Conservation (phyloP, 2,113 vertebrate species). For the Martes martes region DNA sequence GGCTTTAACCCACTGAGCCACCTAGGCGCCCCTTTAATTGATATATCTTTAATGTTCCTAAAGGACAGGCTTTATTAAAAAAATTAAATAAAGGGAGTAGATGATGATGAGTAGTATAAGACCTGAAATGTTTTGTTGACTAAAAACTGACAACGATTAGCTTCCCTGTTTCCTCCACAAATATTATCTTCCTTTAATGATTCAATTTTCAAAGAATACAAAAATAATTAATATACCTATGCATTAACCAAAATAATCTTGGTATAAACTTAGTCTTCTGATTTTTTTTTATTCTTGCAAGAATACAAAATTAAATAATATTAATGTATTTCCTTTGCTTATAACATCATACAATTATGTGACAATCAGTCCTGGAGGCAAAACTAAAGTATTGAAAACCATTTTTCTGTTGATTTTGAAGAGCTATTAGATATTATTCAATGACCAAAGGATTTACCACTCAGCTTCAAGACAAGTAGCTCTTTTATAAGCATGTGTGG, state of each 20-base stretch:
- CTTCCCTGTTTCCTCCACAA: background rate
- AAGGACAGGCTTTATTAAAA: background rate
- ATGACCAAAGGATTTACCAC: conserved; percentile 49
- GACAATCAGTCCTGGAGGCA: background rate
- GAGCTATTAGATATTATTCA: conserved; percentile 18
- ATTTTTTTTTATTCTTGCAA: background rate
- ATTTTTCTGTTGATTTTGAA: conserved; percentile 40
- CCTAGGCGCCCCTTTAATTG: background rate
- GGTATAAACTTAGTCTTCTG: background rate
- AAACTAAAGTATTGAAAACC: background rate
- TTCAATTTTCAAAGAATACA: background rate
- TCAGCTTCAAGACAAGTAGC: conserved; percentile 57
- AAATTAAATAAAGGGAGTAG: background rate
- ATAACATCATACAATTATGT: background rate
- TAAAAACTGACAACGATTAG: background rate
- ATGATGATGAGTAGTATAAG: background rate
- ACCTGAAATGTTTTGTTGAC: background rate
- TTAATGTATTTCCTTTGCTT: background rate
- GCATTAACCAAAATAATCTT: background rate
- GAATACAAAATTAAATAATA: background rate
- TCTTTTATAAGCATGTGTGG: conserved; percentile 52
- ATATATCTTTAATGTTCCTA: background rate
- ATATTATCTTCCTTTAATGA: background rate
- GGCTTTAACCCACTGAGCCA: no score
- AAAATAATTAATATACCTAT: background rate